Percentiles rank a stretch among this genome's conserved stretches.
Evolutionary conservation across 2,888 invertebrate genomes (phyloP).

Genomic region (Mythimna impura): DNA sequence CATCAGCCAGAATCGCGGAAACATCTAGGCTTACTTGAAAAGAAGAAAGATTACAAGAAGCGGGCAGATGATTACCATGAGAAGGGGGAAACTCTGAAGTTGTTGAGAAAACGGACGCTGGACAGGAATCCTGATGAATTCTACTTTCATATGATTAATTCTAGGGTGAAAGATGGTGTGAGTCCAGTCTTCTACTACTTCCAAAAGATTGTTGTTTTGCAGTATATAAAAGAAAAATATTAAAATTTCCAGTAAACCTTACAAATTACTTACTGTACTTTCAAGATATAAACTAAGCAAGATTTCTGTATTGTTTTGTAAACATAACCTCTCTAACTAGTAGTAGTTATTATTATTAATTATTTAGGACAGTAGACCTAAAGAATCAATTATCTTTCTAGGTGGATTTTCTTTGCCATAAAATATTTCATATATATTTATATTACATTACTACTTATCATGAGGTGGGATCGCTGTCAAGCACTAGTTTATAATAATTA

Average conservation of each 20-base stretch:
- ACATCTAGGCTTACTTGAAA: conserved; percentile 95
- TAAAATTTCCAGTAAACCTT: neutral
- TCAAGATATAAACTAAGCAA: neutral
- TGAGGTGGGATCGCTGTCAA: too few species aligned
- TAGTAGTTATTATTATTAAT: too few species aligned
- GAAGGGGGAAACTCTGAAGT: conserved; percentile 95
- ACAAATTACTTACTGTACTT: neutral
- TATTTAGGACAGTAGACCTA: too few species aligned
- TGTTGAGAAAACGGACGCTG: conserved; percentile 95
- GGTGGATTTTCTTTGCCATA: neutral
- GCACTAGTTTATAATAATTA: too few species aligned
- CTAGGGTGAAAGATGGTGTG: conserved; percentile 92
- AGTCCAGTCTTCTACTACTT: conserved; percentile 53
- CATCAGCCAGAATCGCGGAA: conserved; percentile 95
- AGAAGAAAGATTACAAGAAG: conserved; percentile 96
- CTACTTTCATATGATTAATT: conserved; percentile 99
- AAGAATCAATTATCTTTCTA: neutral
- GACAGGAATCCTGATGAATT: conserved; percentile 99
- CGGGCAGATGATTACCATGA: conserved; percentile 95
- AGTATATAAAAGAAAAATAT: neutral
- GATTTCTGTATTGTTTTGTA: conserved; percentile 10
- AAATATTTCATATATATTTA: too few species aligned
- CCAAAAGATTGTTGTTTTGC: neutral
- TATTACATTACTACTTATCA: too few species aligned
- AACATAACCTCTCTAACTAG: conserved; percentile 19